Percentiles rank a stretch among this genome's conserved stretches.
These are phyloP conservation scores for Ommatoiulus sabulosus DNA, from an alignment of 2,888 invertebrate genomes.

Conservation along the genomic window DNA sequence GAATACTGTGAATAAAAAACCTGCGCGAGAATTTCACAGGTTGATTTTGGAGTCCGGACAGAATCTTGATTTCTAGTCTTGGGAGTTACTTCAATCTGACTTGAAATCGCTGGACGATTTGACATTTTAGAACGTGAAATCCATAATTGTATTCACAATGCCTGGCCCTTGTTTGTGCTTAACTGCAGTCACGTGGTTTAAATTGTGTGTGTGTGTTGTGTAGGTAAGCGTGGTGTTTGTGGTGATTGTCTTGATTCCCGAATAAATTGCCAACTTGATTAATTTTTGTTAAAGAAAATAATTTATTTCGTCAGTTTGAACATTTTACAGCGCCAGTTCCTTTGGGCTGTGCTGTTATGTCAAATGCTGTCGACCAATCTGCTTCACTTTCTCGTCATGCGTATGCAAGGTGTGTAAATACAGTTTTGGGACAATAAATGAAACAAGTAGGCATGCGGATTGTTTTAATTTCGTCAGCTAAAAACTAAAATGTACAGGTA, in stretches of 20 bases:
- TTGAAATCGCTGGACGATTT: not conserved
- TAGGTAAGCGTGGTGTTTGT: constrained; percentile 31
- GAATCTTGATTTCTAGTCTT: not conserved
- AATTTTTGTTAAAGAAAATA: not conserved
- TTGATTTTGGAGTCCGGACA: too few relatives aligned
- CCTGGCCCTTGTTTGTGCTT: not conserved
- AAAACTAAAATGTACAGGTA: too few relatives aligned
- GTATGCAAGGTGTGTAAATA: too few relatives aligned
- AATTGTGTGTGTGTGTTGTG: constrained; percentile 36
- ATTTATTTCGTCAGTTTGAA: not conserved
- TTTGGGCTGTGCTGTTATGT: not conserved
- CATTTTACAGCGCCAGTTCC: not conserved
- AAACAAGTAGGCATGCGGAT: too few relatives aligned
- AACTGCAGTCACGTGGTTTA: not conserved
- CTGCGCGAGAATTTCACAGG: too few relatives aligned
- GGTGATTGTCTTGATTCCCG: not conserved
- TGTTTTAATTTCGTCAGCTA: too few relatives aligned
- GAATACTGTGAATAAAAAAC: too few relatives aligned
- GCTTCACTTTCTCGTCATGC: too few relatives aligned
- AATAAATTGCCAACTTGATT: constrained; percentile 10
- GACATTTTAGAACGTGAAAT: not conserved
- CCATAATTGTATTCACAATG: not conserved
- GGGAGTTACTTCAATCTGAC: not conserved
- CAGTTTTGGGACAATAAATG: too few relatives aligned
- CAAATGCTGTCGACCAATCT: too few relatives aligned